A percentile compares a stretch with the other conserved stretches of the same genome.
Evolutionary conservation across 2,797 vertebrate species (phyloP).

Genomic region (Sebastolobus alascanus): DNA sequence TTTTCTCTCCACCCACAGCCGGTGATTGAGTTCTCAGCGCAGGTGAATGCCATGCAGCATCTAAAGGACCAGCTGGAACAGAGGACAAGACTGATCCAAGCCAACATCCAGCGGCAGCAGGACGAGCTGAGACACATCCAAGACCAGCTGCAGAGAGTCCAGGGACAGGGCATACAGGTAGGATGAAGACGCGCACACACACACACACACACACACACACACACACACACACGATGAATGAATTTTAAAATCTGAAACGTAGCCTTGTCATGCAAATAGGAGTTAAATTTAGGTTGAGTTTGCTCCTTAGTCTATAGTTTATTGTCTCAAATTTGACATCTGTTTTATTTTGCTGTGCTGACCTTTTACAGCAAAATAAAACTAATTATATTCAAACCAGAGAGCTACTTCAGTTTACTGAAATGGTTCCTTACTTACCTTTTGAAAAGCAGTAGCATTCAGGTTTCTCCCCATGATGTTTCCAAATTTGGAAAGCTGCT

Average conservation of each 20-base stretch:
- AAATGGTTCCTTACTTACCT: background rate
- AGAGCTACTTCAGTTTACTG: background rate
- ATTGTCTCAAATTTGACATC: background rate
- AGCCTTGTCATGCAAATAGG: background rate
- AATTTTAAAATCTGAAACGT: background rate
- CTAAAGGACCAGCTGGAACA: slow-evolving; percentile 92
- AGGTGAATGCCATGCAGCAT: slow-evolving; percentile 91
- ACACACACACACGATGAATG: too few relatives aligned
- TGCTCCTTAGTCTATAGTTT: background rate
- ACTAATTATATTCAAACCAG: background rate
- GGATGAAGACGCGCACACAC: background rate
- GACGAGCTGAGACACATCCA: slow-evolving; percentile 90
- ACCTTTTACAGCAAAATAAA: slow-evolving; percentile 6
- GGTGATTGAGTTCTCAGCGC: slow-evolving; percentile 86
- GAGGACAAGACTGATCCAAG: slow-evolving; percentile 88
- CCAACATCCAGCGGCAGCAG: slow-evolving; percentile 90
- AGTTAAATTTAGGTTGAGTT: background rate
- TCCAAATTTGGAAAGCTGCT: slow-evolving; percentile 3
- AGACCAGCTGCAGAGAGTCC: slow-evolving; percentile 89
- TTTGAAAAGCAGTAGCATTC: background rate
- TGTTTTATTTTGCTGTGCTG: background rate
- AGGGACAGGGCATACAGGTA: slow-evolving; percentile 88
- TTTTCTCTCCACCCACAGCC: slow-evolving; percentile 71
- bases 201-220: too few relatives aligned
- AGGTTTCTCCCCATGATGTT: background rate